These are phyloP conservation scores for Ophioderma brevispina DNA, from an alignment of 35 echinoderm and acorn worm species.

Conservation along the genomic window DNA sequence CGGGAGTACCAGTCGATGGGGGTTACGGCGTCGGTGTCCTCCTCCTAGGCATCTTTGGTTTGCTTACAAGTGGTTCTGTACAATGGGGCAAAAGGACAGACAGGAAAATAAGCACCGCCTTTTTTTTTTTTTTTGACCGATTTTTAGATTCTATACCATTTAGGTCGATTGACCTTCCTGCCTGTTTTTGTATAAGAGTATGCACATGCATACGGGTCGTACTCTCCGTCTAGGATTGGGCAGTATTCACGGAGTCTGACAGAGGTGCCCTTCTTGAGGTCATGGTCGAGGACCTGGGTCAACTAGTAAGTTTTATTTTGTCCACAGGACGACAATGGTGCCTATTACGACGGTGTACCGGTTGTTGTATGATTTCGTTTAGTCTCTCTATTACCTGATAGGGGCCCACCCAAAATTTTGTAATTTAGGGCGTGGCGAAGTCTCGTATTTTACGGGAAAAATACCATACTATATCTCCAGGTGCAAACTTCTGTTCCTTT, in stretches of 20 bases:
- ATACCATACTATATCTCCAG: not conserved
- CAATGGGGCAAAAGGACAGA: too few species aligned
- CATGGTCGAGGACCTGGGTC: not conserved
- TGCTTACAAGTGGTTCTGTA: too few species aligned
- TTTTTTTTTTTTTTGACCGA: not conserved
- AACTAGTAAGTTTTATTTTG: not conserved
- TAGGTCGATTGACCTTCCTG: too few species aligned
- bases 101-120: not conserved
- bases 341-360: not conserved
- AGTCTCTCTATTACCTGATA: not conserved
- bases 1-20: too few species aligned
- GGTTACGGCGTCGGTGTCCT: too few species aligned
- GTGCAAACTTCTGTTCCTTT: not conserved
- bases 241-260: too few species aligned
- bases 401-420: conserved; percentile 49
- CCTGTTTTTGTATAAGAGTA: too few species aligned
- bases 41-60: too few species aligned
- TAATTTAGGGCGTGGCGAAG: conserved; percentile 16
- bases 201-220: too few species aligned
- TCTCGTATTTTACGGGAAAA: not conserved
- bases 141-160: not conserved
- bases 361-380: not conserved
- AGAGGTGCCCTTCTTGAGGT: too few species aligned
- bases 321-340: not conserved
- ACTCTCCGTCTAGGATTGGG: too few species aligned